Conservation (phyloP, 1,140 invertebrate genomes). For the Medauroidea extradentata region DNA sequence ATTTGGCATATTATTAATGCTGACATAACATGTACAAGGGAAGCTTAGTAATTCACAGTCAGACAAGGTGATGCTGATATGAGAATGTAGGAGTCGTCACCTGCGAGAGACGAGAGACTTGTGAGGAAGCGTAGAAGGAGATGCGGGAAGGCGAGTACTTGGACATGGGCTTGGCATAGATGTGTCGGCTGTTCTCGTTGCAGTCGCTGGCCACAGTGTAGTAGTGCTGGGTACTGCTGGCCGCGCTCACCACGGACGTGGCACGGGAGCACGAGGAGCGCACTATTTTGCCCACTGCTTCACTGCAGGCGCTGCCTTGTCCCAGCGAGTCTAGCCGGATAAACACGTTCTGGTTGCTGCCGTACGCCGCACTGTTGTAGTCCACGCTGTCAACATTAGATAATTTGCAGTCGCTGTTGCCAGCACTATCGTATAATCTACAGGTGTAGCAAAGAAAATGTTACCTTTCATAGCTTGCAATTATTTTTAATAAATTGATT, state of each 20-base stretch:
- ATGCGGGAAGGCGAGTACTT: conserved; percentile 48
- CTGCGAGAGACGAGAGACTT: conserved; percentile 36
- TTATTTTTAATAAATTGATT: no score
- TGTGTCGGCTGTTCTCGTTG: conserved; percentile 37
- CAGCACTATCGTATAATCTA: no score
- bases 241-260: conserved; percentile 49
- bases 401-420: neutral
- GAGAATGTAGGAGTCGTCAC: no score
- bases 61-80: no score
- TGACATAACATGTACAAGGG: no score
- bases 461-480: no score
- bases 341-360: conserved; percentile 65
- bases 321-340: conserved; percentile 60
- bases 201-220: neutral
- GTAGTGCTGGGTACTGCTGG: conserved; percentile 33
- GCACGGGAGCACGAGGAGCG: conserved; percentile 66
- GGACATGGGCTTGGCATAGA: conserved; percentile 48
- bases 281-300: conserved; percentile 74
- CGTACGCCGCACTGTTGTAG: conserved; percentile 63
- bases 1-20: no score
- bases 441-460: no score
- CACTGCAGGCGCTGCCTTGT: conserved; percentile 59
- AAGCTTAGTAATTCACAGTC: no score
- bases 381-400: conserved; percentile 49
- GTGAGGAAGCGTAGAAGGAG: conserved; percentile 56